These are phyloP conservation scores for Hydra vulgaris DNA, from an alignment of 30 jellyfish, hydroid and myxozoan genomes.

Conservation along the genomic window DNA sequence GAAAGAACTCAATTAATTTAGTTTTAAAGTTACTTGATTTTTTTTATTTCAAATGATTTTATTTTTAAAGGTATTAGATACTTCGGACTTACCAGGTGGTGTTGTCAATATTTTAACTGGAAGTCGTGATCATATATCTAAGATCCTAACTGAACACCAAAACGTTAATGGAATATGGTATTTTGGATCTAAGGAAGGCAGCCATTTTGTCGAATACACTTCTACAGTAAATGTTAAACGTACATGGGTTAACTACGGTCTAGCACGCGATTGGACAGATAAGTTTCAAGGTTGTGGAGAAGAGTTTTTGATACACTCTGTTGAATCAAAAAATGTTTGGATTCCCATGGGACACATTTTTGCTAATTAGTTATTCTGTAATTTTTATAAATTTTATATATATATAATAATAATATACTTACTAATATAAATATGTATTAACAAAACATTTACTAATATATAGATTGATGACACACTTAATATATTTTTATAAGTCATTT, in stretches of 20 bases:
- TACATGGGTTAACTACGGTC: constrained; percentile 96
- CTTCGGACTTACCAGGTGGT: constrained; percentile 94
- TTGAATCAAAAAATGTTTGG: constrained; percentile 86
- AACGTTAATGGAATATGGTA: constrained; percentile 94
- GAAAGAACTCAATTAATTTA: no score
- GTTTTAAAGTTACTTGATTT: no score
- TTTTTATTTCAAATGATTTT: background rate
- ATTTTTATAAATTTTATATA: no score
- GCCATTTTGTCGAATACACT: constrained; percentile 86
- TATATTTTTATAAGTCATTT: no score
- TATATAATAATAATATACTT: no score
- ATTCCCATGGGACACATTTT: constrained; percentile 94
- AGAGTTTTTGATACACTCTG: constrained; percentile 82
- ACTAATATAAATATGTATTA: no score
- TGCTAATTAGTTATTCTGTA: constrained; percentile 87
- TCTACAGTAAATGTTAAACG: constrained; percentile 85
- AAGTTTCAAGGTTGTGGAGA: constrained; percentile 89
- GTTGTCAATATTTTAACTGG: constrained; percentile 83
- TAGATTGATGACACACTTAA: no score
- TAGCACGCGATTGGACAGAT: constrained; percentile 83
- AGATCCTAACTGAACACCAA: constrained; percentile 85
- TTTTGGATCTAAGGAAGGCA: constrained; percentile 86
- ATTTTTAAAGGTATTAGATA: constrained; percentile 61
- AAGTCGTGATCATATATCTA: constrained; percentile 81
- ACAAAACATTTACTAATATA: no score